Evolutionary conservation across 1,140 invertebrate genomes (phyloP).

Genomic region (Alviniconcha marisindica): DNA sequence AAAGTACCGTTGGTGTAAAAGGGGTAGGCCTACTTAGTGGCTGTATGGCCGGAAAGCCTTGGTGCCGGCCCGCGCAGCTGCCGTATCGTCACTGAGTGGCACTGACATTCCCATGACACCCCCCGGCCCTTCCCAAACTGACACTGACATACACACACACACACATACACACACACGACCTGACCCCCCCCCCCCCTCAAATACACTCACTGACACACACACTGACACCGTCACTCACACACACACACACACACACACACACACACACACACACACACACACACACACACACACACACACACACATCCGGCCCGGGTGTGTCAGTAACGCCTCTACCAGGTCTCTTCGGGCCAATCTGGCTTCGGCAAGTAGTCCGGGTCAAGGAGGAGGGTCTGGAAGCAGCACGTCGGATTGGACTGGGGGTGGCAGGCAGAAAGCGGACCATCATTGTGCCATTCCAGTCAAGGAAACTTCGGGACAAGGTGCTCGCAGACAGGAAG

Average conservation of each 20-base stretch:
- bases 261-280: slow-evolving; percentile 4
- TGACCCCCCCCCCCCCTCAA: neutral
- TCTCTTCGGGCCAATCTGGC: neutral
- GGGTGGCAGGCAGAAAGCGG: too few relatives aligned
- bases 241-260: slow-evolving; percentile 10
- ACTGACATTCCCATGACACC: neutral
- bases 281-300: neutral
- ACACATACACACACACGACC: neutral
- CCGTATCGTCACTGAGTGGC: neutral
- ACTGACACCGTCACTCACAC: neutral
- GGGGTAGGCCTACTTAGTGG: too few relatives aligned
- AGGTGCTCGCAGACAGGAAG: too few relatives aligned
- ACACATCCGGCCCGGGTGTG: neutral
- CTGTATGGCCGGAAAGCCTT: too few relatives aligned
- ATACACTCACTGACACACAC: neutral
- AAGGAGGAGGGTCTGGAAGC: too few relatives aligned
- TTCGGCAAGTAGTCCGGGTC: neutral
- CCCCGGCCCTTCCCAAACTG: neutral
- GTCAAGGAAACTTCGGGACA: too few relatives aligned
- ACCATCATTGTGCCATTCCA: too few relatives aligned
- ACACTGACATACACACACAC: neutral
- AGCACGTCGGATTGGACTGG: too few relatives aligned
- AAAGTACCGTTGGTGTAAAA: too few relatives aligned
- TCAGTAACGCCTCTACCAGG: neutral
- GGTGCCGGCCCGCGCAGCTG: too few relatives aligned